Percentiles rank a stretch among this genome's conserved stretches.
phyloP scores from a whole-genome alignment of 2,888 invertebrate species.

The Elaeidobius kamerunicus region DNA sequence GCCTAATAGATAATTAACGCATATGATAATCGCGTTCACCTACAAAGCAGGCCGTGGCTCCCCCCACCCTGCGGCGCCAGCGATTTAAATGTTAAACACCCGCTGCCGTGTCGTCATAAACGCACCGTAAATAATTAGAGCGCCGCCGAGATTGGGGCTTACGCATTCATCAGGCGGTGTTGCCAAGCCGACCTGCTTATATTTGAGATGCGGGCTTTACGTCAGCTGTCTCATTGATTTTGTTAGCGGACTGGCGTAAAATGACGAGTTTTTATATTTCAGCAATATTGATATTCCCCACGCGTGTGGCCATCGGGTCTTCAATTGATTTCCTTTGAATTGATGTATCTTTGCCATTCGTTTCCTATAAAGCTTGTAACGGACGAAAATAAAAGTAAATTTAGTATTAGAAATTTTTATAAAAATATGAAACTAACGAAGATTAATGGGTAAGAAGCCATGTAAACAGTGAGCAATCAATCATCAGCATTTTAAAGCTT shows the following conservation, averaged over 20 bases:
- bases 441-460: too few species aligned
- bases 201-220: not conserved
- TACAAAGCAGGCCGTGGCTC: constrained; percentile 22
- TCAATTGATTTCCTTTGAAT: too few species aligned
- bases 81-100: constrained; percentile 33
- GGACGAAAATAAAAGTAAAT: too few species aligned
- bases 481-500: too few species aligned
- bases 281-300: too few species aligned
- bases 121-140: constrained; percentile 48
- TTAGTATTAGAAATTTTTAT: too few species aligned
- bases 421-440: too few species aligned
- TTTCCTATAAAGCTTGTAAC: too few species aligned
- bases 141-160: constrained; percentile 43
- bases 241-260: not conserved
- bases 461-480: too few species aligned
- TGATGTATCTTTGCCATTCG: too few species aligned
- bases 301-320: too few species aligned
- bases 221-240: constrained; percentile 12
- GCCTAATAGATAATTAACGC: constrained; percentile 29
- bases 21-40: constrained; percentile 31
- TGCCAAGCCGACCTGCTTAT: constrained; percentile 9
- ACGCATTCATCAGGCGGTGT: constrained; percentile 28
- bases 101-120: constrained; percentile 41
- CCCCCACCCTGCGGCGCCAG: constrained; percentile 26
- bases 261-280: too few species aligned